Evolutionary conservation across 2,888 invertebrate species (phyloP), one percentile per base, ranked within the genome.

Genomic region (Polyommatus icarus): DNA sequence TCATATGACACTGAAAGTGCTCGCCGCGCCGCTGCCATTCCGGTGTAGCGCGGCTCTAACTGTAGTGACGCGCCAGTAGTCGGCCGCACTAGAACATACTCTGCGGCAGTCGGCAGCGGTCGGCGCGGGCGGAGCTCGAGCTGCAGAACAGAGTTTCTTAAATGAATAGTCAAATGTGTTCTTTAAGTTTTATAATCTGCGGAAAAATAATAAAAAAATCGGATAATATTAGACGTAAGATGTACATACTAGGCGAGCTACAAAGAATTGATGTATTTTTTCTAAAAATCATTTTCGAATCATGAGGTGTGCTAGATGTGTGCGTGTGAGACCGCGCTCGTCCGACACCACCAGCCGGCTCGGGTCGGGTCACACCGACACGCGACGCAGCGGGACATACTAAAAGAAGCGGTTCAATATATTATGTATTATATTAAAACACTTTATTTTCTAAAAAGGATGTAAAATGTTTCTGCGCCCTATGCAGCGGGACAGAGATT

Each of bases 161-260:
- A 75, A 75, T 54, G 32, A 82, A 83, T 88, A 88, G 89, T 87
- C 86, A 87, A 89, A 87, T 88, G 87, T 88, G 86, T 87, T 88
- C 85, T 85, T 83, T 79, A 77, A 57, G 77, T 79, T 79, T 80
- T 79, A 78, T 79, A 81, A 81, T 79, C 76, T 78, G 73, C 78
- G 67, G 76, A 78, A 76, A 77, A 76, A 77, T 76, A 71, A 7
- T 54, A 7, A 29, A 54, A 73, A 75, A 75, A 29, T 73, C 29
- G 29, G 72, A 59, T 77, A 73, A 71, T 57, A 24, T 72, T 81
- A 82, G 84, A 79, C 80, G 82, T 89, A 89, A 87, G 87, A 84
- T 86, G 86, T 85, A 85, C 83, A 85, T 85, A 85, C 84, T 84
- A 84, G 80, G 82, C 83, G 81, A 82, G 81, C 76, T 82, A 81